phyloP scores from a whole-genome alignment of 1,140 invertebrate genomes.

The Propsilocerus akamusi region DNA sequence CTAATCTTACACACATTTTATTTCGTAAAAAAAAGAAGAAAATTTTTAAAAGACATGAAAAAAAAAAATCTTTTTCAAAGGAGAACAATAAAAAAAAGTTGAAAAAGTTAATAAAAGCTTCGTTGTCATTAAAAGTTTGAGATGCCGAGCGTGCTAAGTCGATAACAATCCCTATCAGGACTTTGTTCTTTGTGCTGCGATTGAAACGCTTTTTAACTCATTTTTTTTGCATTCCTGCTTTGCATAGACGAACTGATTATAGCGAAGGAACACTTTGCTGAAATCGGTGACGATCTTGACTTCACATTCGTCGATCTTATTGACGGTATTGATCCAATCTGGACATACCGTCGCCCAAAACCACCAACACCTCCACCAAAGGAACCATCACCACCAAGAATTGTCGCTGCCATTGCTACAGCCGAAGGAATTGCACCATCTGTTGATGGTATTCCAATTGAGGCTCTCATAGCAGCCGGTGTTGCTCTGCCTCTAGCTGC shows the following conservation, averaged over 20 bases:
- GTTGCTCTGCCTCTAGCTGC: slow-evolving; percentile 17
- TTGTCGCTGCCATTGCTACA: slow-evolving; percentile 13
- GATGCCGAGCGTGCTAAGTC: too few species aligned
- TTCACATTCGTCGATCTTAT: slow-evolving; percentile 92
- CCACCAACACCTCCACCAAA: slow-evolving; percentile 23
- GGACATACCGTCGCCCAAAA: slow-evolving; percentile 23
- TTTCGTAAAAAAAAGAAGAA: too few species aligned
- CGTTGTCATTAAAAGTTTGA: too few species aligned
- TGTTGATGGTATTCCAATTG: slow-evolving; percentile 20
- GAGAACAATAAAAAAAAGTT: too few species aligned
- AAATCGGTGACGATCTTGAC: slow-evolving; percentile 94
- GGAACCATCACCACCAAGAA: slow-evolving; percentile 15
- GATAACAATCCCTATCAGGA: too few species aligned
- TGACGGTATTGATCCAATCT: slow-evolving; percentile 30
- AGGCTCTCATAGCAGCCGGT: slow-evolving; percentile 18
- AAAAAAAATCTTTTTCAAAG: too few species aligned
- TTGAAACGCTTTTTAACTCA: too few species aligned
- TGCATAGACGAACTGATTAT: slow-evolving; percentile 88
- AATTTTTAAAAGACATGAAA: too few species aligned
- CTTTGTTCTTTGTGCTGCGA: too few species aligned
- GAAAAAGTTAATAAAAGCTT: too few species aligned
- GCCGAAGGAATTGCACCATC: slow-evolving; percentile 24
- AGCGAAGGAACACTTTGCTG: slow-evolving; percentile 96
- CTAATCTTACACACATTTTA: too few species aligned
- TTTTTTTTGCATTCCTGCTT: slow-evolving; percentile 9